phyloP scores from a whole-genome alignment of 2,113 vertebrate species.

The Poicephalus gulielmi region DNA sequence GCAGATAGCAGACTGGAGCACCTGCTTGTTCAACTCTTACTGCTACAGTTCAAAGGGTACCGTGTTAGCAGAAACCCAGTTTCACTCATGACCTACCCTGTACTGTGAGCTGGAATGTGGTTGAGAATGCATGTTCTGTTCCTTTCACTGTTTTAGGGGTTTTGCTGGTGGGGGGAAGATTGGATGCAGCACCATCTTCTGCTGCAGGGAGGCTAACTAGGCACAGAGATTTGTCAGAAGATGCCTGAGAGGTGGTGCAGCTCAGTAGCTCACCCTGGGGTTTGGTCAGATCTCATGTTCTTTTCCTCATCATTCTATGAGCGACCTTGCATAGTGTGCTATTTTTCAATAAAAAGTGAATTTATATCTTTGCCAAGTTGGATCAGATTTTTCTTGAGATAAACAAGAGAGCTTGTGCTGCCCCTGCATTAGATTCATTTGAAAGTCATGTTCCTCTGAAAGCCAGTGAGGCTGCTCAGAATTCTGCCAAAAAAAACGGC shows the following conservation, averaged over 20 bases:
- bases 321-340: not conserved
- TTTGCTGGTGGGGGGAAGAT: not conserved
- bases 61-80: not conserved
- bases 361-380: not conserved
- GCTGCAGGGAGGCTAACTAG: not conserved
- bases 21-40: not conserved
- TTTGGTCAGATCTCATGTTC: not conserved
- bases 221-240: not conserved
- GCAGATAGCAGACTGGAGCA: not conserved
- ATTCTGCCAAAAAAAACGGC: constrained; percentile 8
- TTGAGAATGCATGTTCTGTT: not conserved
- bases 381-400: not conserved
- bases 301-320: not conserved
- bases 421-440: not conserved
- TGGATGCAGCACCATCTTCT: not conserved
- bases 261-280: not conserved
- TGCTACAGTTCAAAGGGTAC: not conserved
- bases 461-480: not conserved
- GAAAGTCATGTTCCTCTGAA: not conserved
- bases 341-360: not conserved
- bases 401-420: not conserved
- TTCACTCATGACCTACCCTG: not conserved
- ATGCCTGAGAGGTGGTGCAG: not conserved
- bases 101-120: not conserved
- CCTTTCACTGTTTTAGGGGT: not conserved